These are phyloP conservation scores for Cheilosia vernalis DNA, from an alignment of 2,888 invertebrate species.

Conservation along the genomic window DNA sequence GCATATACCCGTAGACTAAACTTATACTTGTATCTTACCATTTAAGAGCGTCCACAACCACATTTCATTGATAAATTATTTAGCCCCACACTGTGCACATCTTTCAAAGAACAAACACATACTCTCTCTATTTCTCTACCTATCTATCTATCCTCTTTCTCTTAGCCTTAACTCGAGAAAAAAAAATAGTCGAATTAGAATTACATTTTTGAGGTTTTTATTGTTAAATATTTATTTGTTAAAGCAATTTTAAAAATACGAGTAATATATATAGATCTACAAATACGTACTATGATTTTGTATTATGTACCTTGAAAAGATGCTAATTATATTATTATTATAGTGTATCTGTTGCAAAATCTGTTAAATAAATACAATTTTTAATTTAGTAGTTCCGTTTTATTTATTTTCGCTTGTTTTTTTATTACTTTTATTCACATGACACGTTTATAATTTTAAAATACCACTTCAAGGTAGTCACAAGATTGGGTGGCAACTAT, in stretches of 20 bases:
- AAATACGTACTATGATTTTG: conserved; percentile 72
- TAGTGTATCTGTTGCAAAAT: conserved; percentile 52
- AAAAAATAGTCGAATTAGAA: conserved; percentile 69
- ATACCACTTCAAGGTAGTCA: background rate
- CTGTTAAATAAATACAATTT: conserved; percentile 66
- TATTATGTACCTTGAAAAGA: conserved; percentile 70
- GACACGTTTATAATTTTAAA: background rate
- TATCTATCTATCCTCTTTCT: conserved; percentile 52
- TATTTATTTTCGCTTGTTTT: conserved; percentile 21
- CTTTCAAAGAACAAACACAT: conserved; percentile 20
- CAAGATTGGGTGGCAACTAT: too few species aligned
- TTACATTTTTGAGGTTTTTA: conserved; percentile 65
- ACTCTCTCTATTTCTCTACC: conserved; percentile 16
- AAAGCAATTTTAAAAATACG: conserved; percentile 47
- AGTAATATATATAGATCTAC: conserved; percentile 46
- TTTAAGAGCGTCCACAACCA: conserved; percentile 72
- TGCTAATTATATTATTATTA: conserved; percentile 44
- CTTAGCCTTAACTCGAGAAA: conserved; percentile 51
- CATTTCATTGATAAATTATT: conserved; percentile 63
- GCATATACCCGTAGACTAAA: conserved; percentile 72
- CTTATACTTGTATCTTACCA: conserved; percentile 70
- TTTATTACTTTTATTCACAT: background rate
- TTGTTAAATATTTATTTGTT: conserved; percentile 72
- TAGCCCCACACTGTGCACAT: conserved; percentile 64
- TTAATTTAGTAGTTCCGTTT: conserved; percentile 47